Percentiles rank a stretch among this genome's conserved stretches.
phyloP scores from a whole-genome alignment of 30 jellyfish, hydroid and myxozoan species.

The Catostylus mosaicus region DNA sequence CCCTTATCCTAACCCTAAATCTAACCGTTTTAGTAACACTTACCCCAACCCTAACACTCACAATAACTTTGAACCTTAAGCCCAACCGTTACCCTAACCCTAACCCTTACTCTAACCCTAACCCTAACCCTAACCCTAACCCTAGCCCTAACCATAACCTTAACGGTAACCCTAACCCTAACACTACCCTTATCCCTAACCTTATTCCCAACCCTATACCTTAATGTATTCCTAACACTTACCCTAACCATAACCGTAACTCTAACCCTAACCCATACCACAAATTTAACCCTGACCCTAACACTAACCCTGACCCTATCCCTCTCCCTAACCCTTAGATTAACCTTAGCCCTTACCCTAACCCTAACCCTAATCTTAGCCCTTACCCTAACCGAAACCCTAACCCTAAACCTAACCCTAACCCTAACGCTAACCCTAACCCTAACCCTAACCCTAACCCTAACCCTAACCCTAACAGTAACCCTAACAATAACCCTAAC shows the following conservation, averaged over 20 bases:
- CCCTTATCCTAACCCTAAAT: no score
- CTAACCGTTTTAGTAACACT: background rate
- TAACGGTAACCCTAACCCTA: slow-evolving; percentile 21
- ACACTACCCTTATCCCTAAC: slow-evolving; percentile 16
- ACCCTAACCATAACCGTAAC: background rate
- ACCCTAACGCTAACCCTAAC: background rate
- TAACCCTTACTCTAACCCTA: no score
- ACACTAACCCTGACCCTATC: no score
- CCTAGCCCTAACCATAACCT: slow-evolving; percentile 24
- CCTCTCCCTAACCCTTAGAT: no score
- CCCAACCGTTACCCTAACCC: slow-evolving; percentile 22
- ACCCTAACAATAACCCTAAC: no score
- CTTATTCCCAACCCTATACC: background rate
- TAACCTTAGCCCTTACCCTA: no score
- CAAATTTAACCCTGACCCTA: no score
- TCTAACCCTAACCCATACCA: no score
- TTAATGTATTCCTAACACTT: background rate
- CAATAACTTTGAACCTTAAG: slow-evolving; percentile 7
- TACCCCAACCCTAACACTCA: slow-evolving; percentile 18
- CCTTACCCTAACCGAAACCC: background rate
- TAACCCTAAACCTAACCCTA: background rate
- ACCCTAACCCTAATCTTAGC: no score
- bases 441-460: slow-evolving; percentile 4
- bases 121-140: slow-evolving; percentile 30
- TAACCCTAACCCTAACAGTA: no score